A percentile compares a stretch with the other conserved stretches of the same genome.
phyloP scores from a whole-genome alignment of 92 coral and sea anemone species.

The Chrysogorgia sp. region DNA sequence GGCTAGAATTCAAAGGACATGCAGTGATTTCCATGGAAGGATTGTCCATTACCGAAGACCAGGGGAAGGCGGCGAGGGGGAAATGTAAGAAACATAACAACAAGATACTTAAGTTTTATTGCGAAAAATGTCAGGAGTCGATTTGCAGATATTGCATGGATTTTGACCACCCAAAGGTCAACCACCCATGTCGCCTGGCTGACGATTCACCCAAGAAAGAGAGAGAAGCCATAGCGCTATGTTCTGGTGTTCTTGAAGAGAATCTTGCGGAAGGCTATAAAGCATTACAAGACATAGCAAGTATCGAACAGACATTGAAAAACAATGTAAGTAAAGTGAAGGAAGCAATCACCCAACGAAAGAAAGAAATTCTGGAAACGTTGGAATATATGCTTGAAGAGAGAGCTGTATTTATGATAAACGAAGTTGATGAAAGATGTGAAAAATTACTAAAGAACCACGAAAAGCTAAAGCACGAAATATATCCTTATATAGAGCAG shows the following conservation, averaged over 20 bases:
- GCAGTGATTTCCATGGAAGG: slow-evolving; percentile 3
- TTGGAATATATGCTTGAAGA: slow-evolving; percentile 15
- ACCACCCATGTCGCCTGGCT: not conserved
- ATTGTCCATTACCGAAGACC: slow-evolving; percentile 12
- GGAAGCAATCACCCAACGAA: slow-evolving; percentile 16
- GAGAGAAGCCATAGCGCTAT: slow-evolving; percentile 10
- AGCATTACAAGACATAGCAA: not conserved
- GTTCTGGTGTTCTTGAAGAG: slow-evolving; percentile 1
- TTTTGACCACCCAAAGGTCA: not conserved
- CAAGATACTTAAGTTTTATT: not conserved
- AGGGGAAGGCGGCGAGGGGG: slow-evolving; percentile 4
- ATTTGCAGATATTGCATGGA: slow-evolving; percentile 6
- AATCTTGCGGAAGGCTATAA: not conserved
- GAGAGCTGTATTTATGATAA: slow-evolving; percentile 4
- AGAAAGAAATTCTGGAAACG: slow-evolving; percentile 2
- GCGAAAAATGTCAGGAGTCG: slow-evolving; percentile 10
- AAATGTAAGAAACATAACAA: slow-evolving; percentile 12
- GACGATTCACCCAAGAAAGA: not conserved
- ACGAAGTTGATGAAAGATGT: slow-evolving; percentile 33
- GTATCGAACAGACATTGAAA: not conserved
- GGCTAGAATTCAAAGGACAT: slow-evolving; percentile 2
- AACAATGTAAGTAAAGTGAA: slow-evolving; percentile 7
- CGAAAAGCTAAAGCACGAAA: slow-evolving; percentile 1
- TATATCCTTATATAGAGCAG: not conserved
- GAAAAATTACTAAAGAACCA: not conserved